Evolutionary conservation across 1,140 invertebrate genomes (phyloP).

Genomic region (Telenomus remus): DNA sequence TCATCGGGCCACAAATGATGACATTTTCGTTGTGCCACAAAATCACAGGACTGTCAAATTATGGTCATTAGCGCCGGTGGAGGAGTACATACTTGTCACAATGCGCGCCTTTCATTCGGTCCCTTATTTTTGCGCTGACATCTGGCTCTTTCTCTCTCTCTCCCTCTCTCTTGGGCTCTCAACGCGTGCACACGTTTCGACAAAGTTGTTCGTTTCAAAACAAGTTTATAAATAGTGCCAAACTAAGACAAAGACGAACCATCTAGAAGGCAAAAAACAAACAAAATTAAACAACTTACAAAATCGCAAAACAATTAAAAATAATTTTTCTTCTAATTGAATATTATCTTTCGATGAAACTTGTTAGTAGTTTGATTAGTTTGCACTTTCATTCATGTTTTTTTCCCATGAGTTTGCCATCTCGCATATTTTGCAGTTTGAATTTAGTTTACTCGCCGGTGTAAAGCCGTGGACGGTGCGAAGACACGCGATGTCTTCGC

Average conservation of each 20-base stretch:
- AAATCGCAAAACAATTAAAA: too few species aligned
- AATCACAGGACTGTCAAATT: slow-evolving; percentile 14
- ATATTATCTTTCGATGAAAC: too few species aligned
- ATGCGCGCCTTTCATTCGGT: slow-evolving; percentile 39
- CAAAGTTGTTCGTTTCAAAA: slow-evolving; percentile 11
- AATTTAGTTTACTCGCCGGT: too few species aligned
- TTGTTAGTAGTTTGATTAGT: too few species aligned
- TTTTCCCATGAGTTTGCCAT: too few species aligned
- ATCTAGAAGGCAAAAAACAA: slow-evolving; percentile 2
- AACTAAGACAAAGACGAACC: slow-evolving; percentile 16
- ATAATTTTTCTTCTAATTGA: too few species aligned
- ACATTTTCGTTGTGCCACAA: neutral
- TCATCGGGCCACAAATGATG: neutral
- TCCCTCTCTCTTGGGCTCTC: too few species aligned
- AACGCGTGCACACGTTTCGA: slow-evolving; percentile 10
- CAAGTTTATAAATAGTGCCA: slow-evolving; percentile 40
- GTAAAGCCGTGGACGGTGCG: too few species aligned
- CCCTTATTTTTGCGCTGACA: slow-evolving; percentile 32
- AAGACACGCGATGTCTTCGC: neutral
- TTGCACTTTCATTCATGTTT: too few species aligned
- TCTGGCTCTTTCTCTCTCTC: too few species aligned
- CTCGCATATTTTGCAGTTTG: too few species aligned
- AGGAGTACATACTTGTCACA: slow-evolving; percentile 33
- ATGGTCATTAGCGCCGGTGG: slow-evolving; percentile 26
- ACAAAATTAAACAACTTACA: too few species aligned